Evolutionary conservation across 2,113 vertebrate species (phyloP), one percentile per base, ranked within the genome.

Genomic region (Symphodus melops): DNA sequence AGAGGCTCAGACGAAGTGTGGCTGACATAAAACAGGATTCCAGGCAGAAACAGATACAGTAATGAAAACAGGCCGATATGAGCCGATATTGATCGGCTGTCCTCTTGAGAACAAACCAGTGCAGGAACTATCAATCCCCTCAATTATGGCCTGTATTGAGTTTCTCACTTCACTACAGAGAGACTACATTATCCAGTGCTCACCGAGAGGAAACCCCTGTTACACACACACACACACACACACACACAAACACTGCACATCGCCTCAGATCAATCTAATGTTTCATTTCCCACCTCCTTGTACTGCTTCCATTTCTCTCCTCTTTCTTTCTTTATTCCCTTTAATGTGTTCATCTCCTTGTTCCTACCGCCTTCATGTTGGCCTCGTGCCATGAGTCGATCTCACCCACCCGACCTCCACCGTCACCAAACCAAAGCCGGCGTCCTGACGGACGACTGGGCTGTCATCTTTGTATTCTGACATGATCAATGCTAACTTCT

Each of bases 111-210:
- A 61, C 20, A 54, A 56, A 55, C 33, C 19, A 10, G 25, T 5
- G 9, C n/a, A 68, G 42, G 4, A 61, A 67, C 46, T 53, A 37
- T n/a, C 42, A 52, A 58, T 28, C 5, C 19, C 49, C 57, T 66
- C 28, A 68, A 68, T 77, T 63, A 67, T 20, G 28, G 37, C 36
- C 66, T 71, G 36, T 20, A 64, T n/a, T n/a, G 60, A 77, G 56
- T 57, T 66, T 51, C 60, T 64, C 25, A 53, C 66, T 65, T 80
- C 62, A 66, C 59, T 17, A n/a, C 48, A 20, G 36, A 33, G 1
- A 72, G 28, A 33, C 56, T 39, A 46, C 9, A 14, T 25, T 59
- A 54, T 78, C 39, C 23, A 75, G 46, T 52, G 36, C 42, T 52
- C 54, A 69, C 44, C 69, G 52, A 46, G 4, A 64, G 75, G 17